A percentile compares a stretch with the other conserved stretches of the same genome.
These are phyloP conservation scores for Malurus cyaneus DNA, from an alignment of 2,113 vertebrate genomes.

Conservation along the genomic window DNA sequence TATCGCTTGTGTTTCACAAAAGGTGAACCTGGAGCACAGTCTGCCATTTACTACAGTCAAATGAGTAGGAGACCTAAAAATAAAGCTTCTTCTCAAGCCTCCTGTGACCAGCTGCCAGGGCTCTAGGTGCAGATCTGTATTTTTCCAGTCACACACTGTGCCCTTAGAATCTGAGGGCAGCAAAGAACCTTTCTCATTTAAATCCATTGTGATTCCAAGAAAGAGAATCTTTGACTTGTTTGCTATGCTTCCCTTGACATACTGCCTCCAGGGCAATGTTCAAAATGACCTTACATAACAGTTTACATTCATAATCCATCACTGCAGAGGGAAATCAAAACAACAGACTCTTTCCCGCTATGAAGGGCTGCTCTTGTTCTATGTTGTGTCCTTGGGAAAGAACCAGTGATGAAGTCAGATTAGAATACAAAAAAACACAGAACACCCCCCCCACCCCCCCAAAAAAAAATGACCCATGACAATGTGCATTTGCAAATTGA, in stretches of 20 bases:
- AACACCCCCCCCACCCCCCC: not conserved
- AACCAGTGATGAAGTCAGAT: not conserved
- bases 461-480: not conserved
- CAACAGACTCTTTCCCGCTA: not conserved
- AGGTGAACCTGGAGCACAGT: not conserved
- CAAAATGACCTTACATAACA: slow-evolving; percentile 56
- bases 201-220: not conserved
- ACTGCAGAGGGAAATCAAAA: slow-evolving; percentile 45
- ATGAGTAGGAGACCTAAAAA: not conserved
- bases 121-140: not conserved
- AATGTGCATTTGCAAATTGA: not conserved
- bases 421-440: not conserved
- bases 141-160: not conserved
- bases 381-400: not conserved
- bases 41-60: not conserved
- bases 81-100: not conserved
- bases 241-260: slow-evolving; percentile 23
- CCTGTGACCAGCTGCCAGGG: not conserved
- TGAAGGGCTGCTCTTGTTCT: slow-evolving; percentile 34
- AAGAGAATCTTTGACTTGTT: slow-evolving; percentile 23
- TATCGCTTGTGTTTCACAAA: not conserved
- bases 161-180: not conserved
- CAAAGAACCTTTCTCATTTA: not conserved
- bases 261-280: slow-evolving; percentile 23
- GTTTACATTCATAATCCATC: slow-evolving; percentile 60